Conservation (phyloP, 2,797 vertebrate species). For the Trematomus bernacchii region DNA sequence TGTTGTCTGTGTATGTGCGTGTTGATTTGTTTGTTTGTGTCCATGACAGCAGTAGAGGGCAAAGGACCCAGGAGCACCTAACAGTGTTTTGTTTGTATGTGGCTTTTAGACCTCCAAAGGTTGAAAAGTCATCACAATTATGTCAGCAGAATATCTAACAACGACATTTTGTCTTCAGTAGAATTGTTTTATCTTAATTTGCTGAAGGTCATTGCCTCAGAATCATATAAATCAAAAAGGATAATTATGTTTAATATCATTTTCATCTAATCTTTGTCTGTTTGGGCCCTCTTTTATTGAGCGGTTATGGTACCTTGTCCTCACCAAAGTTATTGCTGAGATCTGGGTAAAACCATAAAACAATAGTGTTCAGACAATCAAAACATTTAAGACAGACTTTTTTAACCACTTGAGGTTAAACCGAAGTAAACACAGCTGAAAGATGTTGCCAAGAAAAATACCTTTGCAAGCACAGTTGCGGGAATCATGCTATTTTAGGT, state of each 20-base stretch:
- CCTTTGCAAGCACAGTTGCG: not conserved
- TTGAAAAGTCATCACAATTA: conserved; percentile 18
- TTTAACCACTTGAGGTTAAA: not conserved
- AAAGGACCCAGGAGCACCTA: conserved; percentile 35
- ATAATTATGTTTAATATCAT: conserved; percentile 23
- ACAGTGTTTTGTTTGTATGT: conserved; percentile 5
- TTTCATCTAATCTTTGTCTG: conserved; percentile 1
- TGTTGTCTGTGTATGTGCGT: conserved; percentile 28
- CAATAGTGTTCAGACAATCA: not conserved
- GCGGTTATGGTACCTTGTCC: not conserved
- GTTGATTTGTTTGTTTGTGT: conserved; percentile 44
- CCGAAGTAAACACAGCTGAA: not conserved
- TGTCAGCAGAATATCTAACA: conserved; percentile 10
- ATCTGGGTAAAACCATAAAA: conserved; percentile 3
- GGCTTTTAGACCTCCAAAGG: conserved; percentile 44
- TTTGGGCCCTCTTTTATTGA: conserved; percentile 2
- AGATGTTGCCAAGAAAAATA: not conserved
- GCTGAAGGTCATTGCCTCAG: conserved; percentile 16
- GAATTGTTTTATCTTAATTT: conserved; percentile 12
- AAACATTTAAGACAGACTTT: not conserved
- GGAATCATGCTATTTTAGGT: not conserved
- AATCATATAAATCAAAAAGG: conserved; percentile 10
- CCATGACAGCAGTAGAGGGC: conserved; percentile 42
- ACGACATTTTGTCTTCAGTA: conserved; percentile 9
- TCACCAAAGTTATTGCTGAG: not conserved